Evolutionary conservation across 2,113 vertebrate genomes (phyloP).

Genomic region (Pachyramphus minor): DNA sequence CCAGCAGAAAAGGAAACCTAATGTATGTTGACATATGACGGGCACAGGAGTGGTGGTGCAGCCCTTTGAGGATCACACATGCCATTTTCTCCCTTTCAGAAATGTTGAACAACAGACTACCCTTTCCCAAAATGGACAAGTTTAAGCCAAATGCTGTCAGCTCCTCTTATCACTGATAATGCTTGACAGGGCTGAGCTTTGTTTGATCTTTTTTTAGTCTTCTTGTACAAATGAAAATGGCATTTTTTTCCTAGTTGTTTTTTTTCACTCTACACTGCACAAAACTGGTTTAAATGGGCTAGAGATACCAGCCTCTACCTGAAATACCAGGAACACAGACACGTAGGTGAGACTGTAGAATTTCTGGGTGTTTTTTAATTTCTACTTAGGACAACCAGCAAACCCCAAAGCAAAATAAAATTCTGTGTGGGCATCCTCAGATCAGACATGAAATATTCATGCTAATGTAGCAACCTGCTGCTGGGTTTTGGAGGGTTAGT

Average conservation of each 20-base stretch:
- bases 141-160: constrained; percentile 30
- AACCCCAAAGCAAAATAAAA: background rate
- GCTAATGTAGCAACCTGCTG: background rate
- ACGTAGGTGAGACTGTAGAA: background rate
- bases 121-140: constrained; percentile 9
- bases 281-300: background rate
- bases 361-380: background rate
- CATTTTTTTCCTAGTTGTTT: background rate
- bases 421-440: background rate
- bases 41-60: background rate
- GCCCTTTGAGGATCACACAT: background rate
- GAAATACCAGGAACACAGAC: background rate
- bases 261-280: background rate
- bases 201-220: background rate
- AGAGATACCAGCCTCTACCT: background rate
- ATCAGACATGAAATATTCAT: constrained; percentile 35
- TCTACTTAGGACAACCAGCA: background rate
- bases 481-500: background rate
- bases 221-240: background rate
- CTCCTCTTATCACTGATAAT: background rate
- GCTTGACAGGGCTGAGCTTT: background rate
- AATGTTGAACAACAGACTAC: background rate
- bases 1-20: background rate
- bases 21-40: background rate
- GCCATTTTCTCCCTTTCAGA: constrained; percentile 2